phyloP scores from a whole-genome alignment of 2,113 vertebrate genomes.

The Marmota flaviventris region DNA sequence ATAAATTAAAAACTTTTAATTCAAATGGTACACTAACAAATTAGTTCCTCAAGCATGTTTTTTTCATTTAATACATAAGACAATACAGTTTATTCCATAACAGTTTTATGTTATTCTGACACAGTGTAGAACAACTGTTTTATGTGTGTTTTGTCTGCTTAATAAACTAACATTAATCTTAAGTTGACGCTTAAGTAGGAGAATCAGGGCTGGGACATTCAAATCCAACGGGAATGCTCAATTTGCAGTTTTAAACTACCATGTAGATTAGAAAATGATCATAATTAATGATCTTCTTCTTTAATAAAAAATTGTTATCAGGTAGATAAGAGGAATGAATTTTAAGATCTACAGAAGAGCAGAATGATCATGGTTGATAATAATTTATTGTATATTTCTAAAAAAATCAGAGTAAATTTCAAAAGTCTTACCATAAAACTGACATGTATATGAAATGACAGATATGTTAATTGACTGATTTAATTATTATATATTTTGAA shows the following conservation, averaged over 20 bases:
- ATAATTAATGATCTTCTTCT: neutral
- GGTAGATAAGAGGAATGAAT: neutral
- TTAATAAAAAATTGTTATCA: slow-evolving; percentile 19
- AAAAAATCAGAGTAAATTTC: neutral
- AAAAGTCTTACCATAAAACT: neutral
- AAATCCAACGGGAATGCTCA: neutral
- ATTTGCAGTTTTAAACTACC: slow-evolving; percentile 34
- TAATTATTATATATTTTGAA: neutral
- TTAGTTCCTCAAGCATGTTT: neutral
- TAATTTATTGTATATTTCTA: neutral
- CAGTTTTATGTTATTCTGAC: neutral
- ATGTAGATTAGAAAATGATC: neutral
- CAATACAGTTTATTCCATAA: neutral
- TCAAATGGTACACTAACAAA: neutral
- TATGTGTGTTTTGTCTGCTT: slow-evolving; percentile 2
- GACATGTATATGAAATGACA: neutral
- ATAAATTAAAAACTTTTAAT: neutral
- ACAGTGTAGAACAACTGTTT: neutral
- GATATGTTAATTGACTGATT: neutral
- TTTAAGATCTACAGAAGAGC: neutral
- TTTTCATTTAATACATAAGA: neutral
- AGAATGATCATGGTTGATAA: neutral
- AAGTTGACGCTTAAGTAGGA: slow-evolving; percentile 43
- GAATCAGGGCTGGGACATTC: neutral
- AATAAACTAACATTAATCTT: slow-evolving; percentile 24